A percentile compares a stretch with the other conserved stretches of the same genome.
phyloP scores from a whole-genome alignment of 2,113 vertebrate species.

The Alces alces region DNA sequence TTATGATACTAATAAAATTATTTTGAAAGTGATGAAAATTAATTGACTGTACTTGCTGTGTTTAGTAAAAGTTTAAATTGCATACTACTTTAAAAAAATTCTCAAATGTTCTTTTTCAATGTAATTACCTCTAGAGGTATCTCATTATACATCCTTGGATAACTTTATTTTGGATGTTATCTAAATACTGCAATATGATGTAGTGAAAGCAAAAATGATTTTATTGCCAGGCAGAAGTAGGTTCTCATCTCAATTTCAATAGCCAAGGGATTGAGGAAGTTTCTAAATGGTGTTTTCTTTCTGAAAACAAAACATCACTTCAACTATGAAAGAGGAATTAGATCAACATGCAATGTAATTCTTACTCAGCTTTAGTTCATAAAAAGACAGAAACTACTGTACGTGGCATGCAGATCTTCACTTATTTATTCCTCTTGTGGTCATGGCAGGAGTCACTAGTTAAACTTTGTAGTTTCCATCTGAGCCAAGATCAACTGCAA shows the following conservation, averaged over 20 bases:
- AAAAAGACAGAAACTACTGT: not conserved
- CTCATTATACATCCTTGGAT: not conserved
- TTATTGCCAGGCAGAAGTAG: not conserved
- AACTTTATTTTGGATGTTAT: not conserved
- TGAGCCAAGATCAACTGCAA: not conserved
- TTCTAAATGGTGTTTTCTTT: not conserved
- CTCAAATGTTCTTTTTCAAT: not conserved
- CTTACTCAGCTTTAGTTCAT: not conserved
- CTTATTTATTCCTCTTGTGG: not conserved
- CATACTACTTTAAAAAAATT: not conserved
- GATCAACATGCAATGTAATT: not conserved
- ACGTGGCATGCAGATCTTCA: not conserved
- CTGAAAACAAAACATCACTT: not conserved
- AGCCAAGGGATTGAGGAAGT: not conserved
- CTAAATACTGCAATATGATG: not conserved
- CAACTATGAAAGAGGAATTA: not conserved
- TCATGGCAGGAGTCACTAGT: not conserved
- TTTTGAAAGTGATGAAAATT: not conserved
- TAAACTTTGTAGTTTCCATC: not conserved
- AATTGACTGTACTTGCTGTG: not conserved
- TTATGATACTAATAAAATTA: not conserved
- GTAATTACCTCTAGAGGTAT: not conserved
- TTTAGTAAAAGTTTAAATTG: not conserved
- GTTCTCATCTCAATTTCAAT: not conserved
- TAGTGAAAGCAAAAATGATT: not conserved